Evolutionary conservation across 2,113 vertebrate species (phyloP).

Genomic region (Rissa tridactyla): DNA sequence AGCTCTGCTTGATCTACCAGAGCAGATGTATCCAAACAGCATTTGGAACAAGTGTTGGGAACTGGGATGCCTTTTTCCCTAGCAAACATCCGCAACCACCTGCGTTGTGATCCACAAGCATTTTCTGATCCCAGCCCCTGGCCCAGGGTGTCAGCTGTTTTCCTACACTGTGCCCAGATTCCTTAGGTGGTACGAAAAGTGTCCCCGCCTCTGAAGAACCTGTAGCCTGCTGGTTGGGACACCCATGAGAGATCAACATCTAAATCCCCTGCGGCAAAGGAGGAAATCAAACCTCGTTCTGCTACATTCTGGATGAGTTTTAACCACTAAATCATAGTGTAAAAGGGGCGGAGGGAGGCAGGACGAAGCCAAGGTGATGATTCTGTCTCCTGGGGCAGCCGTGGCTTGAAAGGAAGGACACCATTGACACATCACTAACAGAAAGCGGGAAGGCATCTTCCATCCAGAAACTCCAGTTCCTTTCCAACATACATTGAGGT

Average conservation of each 20-base stretch:
- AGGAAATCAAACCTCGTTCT: background rate
- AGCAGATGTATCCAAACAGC: background rate
- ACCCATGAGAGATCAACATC: background rate
- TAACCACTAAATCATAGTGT: background rate
- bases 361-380: background rate
- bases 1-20: background rate
- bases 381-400: rapidly evolving
- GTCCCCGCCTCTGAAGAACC: background rate
- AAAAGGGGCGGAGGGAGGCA: background rate
- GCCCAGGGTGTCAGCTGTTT: background rate
- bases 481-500: background rate
- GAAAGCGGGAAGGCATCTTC: background rate
- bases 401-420: background rate
- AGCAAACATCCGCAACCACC: background rate
- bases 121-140: background rate
- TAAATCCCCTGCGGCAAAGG: background rate
- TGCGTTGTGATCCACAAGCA: background rate
- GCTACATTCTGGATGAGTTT: slow-evolving; percentile 27
- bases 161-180: background rate
- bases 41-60: background rate
- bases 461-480: background rate
- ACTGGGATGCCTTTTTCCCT: background rate
- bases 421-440: background rate
- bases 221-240: background rate
- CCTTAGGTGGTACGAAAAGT: background rate